Evolutionary conservation across 1,140 invertebrate species (phyloP), one percentile per base, ranked within the genome.

Genomic region (Pissodes strobi): DNA sequence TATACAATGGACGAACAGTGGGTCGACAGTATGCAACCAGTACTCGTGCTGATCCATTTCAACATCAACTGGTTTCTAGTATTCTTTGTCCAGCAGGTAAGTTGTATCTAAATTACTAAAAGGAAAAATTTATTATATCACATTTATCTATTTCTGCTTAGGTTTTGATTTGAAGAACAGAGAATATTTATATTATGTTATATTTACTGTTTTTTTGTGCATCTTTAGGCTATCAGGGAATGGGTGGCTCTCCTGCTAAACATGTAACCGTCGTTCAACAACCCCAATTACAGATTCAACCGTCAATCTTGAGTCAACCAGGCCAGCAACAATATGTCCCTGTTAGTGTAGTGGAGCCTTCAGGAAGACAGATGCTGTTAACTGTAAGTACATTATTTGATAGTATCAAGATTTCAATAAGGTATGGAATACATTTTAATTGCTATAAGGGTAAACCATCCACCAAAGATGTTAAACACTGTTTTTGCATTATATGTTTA

Each of bases 11-110:
- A 65, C 79, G 89, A 72, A 84, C 89, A 76, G 81, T 90, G 71
- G 84, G 87, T 37, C 82, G 88, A 67, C 80, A 87, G 77, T 84
- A 85, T 80, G 72, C 87, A 67, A 80, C 82, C 76, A 75, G 81
- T 78, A 64, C 80, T 80, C 66, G 82, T 74, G 62, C 76, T n/a
- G 88, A 91, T 77, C 86, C 87, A 64, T 92, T 94, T 79, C 89
- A 89, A 72, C 91, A 92, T 76, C 92, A 93, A 74, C 80, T 96
- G 67, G 92, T 96, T 10, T 93, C 93, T 4, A 94, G 94, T 38
- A 93, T 97, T 69, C 81, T 95, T n/a, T 95, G 92, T 78, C 92
- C 91, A 69, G 83, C 85, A 21, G 77, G 41, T 59, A 59, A 34
- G 23, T 43, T 43, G n/a, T 34, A 34, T 34, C 12, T 34, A 6